Percentiles rank a stretch among this genome's conserved stretches.
Conservation (phyloP, 2,797 vertebrate species). For the Lagodon rhomboides region DNA sequence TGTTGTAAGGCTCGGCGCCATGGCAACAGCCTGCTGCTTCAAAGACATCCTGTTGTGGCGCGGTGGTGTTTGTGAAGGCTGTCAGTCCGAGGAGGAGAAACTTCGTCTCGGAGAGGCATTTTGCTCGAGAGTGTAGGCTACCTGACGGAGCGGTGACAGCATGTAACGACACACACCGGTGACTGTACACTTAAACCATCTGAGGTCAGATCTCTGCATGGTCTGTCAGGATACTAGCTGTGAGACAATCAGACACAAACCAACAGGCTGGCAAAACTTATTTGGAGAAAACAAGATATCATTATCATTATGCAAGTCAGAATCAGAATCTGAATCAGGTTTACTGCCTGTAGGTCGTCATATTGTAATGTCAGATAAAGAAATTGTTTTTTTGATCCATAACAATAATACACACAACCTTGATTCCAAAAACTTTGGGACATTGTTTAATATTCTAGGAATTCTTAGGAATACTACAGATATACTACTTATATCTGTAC, state of each 20-base stretch:
- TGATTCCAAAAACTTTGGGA: no score
- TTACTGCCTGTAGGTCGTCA: no score
- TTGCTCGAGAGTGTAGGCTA: neutral
- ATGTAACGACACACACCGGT: constrained; percentile 4
- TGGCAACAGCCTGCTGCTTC: constrained; percentile 66
- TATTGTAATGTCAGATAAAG: no score
- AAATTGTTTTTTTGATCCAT: no score
- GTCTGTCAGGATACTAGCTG: neutral
- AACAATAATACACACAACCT: no score
- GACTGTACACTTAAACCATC: neutral
- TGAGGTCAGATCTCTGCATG: neutral
- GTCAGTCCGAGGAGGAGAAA: constrained; percentile 24
- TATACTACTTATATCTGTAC: no score
- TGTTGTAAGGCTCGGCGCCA: constrained; percentile 47
- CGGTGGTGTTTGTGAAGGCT: constrained; percentile 38
- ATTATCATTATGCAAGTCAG: no score
- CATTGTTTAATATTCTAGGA: no score
- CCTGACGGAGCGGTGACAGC: neutral
- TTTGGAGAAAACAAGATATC: neutral
- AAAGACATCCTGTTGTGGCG: constrained; percentile 46
- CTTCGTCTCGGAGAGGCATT: constrained; percentile 16
- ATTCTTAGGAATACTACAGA: no score
- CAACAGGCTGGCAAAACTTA: neutral
- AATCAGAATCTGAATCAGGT: no score
- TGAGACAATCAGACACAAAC: neutral